Evolutionary conservation across 2,797 vertebrate species (phyloP).

Genomic region (Silurus aristotelis): DNA sequence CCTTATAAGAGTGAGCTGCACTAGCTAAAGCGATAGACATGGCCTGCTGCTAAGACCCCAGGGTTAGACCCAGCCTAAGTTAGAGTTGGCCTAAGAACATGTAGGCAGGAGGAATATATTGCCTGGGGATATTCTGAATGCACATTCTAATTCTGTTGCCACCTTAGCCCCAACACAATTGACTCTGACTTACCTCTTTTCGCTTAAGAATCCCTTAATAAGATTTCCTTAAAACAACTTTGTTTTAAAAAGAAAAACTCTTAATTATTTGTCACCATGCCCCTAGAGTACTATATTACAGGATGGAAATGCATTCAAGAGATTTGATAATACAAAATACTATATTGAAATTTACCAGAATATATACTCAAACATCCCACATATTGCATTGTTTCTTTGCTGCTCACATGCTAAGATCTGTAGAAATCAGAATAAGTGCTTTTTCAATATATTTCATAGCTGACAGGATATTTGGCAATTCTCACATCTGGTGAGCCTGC

Average conservation of each 20-base stretch:
- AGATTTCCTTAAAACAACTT: background rate
- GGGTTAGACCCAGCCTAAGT: background rate
- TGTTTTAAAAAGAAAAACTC: background rate
- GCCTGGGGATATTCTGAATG: background rate
- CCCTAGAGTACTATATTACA: background rate
- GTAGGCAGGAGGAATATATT: background rate
- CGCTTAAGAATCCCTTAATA: background rate
- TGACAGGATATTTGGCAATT: slow-evolving; percentile 45
- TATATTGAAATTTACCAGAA: slow-evolving; percentile 1
- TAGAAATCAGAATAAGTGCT: slow-evolving; percentile 11
- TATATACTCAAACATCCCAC: background rate
- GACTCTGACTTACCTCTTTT: background rate
- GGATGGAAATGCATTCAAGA: background rate
- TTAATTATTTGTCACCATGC: background rate
- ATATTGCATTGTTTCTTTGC: background rate
- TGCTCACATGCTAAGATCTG: background rate
- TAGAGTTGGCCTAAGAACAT: background rate
- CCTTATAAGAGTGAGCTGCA: background rate
- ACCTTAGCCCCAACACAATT: background rate
- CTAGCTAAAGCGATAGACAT: background rate
- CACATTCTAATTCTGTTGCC: background rate
- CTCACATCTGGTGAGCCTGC: slow-evolving; percentile 66
- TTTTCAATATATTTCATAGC: slow-evolving; percentile 33
- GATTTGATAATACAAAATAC: background rate
- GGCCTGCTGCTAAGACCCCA: background rate